Percentiles rank a stretch among this genome's conserved stretches.
These are phyloP conservation scores for Copidosoma aretas DNA, from an alignment of 2,888 invertebrate genomes.

Conservation along the genomic window DNA sequence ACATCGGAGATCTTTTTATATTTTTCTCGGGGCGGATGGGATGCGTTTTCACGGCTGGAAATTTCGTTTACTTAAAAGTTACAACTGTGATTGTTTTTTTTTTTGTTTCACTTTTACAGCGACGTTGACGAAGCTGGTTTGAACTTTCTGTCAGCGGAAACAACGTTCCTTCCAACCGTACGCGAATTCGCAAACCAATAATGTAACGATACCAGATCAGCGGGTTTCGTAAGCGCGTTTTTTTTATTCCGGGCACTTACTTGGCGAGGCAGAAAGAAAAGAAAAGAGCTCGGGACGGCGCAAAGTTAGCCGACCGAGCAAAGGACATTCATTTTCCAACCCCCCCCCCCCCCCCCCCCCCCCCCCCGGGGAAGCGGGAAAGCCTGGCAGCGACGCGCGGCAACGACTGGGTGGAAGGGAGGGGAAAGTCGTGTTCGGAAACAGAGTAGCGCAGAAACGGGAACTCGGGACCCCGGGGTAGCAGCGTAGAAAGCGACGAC, in stretches of 20 bases:
- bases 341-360: too few relatives aligned
- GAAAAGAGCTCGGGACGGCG: conserved; percentile 9
- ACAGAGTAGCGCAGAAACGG: conserved; percentile 1
- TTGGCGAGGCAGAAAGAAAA: neutral
- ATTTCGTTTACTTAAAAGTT: neutral
- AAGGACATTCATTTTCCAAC: conserved; percentile 9
- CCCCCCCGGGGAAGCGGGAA: too few relatives aligned
- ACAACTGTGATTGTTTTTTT: too few relatives aligned
- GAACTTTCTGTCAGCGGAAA: neutral
- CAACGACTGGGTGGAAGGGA: neutral
- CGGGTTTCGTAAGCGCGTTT: conserved; percentile 4
- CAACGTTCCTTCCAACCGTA: neutral
- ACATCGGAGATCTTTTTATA: too few relatives aligned
- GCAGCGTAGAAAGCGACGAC: conserved; percentile 16
- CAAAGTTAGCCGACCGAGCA: conserved; percentile 3
- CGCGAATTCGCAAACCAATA: conserved; percentile 5
- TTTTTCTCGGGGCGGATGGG: neutral
- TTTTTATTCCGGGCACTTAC: conserved; percentile 12
- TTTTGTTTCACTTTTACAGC: too few relatives aligned
- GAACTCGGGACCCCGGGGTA: conserved; percentile 6
- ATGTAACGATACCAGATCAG: conserved; percentile 13
- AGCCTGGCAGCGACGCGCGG: conserved; percentile 1
- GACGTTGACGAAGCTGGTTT: too few relatives aligned
- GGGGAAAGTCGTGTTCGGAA: conserved; percentile 25
- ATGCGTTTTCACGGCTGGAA: conserved; percentile 17